Conservation (phyloP, 2,888 invertebrate genomes). For the Philereme transversata region DNA sequence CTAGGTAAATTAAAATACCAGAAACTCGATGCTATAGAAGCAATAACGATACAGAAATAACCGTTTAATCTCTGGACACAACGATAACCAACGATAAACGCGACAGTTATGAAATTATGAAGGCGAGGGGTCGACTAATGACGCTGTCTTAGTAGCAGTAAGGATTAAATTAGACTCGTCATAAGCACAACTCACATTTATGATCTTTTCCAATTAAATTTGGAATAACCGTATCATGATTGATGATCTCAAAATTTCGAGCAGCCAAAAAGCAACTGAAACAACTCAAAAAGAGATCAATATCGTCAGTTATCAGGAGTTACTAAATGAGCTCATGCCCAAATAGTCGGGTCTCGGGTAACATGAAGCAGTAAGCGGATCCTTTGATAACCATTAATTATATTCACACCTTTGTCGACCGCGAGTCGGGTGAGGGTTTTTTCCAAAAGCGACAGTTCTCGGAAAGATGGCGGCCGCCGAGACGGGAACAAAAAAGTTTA, state of each 20-base stretch:
- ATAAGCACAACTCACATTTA: conserved; percentile 53
- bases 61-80: conserved; percentile 43
- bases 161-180: conserved; percentile 41
- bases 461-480: conserved; percentile 61
- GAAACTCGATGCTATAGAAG: conserved; percentile 34
- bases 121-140: conserved; percentile 52
- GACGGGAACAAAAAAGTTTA: conserved; percentile 59
- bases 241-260: conserved; percentile 41
- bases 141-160: conserved; percentile 36
- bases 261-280: conserved; percentile 13
- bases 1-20: conserved; percentile 33
- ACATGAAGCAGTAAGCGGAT: conserved; percentile 56
- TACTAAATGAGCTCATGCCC: conserved; percentile 54
- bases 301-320: conserved; percentile 28
- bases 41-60: conserved; percentile 44
- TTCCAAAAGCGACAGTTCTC: conserved; percentile 66
- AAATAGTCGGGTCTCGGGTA: conserved; percentile 46
- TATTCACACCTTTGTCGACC: conserved; percentile 77
- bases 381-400: conserved; percentile 80
- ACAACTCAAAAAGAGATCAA: conserved; percentile 32
- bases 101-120: conserved; percentile 51
- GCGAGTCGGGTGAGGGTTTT: conserved; percentile 53
- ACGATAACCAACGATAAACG: conserved; percentile 49
- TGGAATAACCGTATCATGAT: conserved; percentile 51
- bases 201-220: conserved; percentile 57